Percentiles rank a stretch among this genome's conserved stretches.
These are phyloP conservation scores for Cyanocitta stelleri DNA, from an alignment of 2,113 vertebrate species.

Conservation along the genomic window DNA sequence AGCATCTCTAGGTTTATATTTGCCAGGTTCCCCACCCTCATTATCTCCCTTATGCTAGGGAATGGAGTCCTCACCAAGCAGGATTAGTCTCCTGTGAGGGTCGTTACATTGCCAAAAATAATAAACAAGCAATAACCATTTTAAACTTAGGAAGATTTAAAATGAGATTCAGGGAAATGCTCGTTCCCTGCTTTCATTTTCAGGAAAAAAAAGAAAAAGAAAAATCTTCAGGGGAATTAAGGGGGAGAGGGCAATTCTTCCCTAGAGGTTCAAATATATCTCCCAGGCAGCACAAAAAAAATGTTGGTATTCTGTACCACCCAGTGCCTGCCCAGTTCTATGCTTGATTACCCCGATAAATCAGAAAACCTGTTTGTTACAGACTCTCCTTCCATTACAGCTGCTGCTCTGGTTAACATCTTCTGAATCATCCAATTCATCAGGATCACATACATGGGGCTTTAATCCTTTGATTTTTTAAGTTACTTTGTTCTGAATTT, in stretches of 20 bases:
- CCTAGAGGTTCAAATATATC: conserved; percentile 32
- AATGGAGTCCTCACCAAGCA: background rate
- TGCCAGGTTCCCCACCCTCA: background rate
- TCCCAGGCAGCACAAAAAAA: conserved; percentile 39
- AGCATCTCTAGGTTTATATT: background rate
- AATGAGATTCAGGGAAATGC: background rate
- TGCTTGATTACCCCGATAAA: conserved; percentile 64
- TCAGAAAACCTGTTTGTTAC: conserved; percentile 64
- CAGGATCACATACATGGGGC: conserved; percentile 44
- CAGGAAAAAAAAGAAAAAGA: background rate
- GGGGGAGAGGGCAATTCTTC: background rate
- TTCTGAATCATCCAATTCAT: conserved; percentile 65
- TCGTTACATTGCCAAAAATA: background rate
- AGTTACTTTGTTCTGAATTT: conserved; percentile 64
- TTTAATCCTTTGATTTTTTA: conserved; percentile 65
- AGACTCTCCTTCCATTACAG: conserved; percentile 63
- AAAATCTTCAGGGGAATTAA: background rate
- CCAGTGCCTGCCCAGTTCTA: conserved; percentile 65
- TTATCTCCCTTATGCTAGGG: background rate
- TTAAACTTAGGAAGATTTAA: background rate
- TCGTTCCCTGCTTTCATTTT: background rate
- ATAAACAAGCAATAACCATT: background rate
- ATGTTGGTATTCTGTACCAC: conserved; percentile 63
- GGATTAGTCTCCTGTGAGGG: background rate
- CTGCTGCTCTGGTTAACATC: conserved; percentile 70